Evolutionary conservation across 2,888 invertebrate species (phyloP), one percentile per base, ranked within the genome.

Genomic region (Scelioninae gen. 1): DNA sequence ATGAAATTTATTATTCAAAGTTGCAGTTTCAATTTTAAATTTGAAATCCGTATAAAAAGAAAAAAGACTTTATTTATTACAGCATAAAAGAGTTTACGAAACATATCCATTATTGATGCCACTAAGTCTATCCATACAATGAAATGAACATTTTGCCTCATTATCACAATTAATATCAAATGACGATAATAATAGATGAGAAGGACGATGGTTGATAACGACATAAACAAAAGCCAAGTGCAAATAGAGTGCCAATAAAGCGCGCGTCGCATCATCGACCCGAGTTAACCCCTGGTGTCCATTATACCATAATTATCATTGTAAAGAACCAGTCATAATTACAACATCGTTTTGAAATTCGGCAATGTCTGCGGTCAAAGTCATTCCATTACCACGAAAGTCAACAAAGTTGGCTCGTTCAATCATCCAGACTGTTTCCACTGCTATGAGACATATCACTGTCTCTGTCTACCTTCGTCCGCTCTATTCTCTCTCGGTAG

Each of bases 241-340:
- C 47, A 47, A 47, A 47, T 47, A 47, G 47, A 47, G 47, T 47
- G 47, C 5, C 47, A 47, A 47, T 47, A 47, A 15, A 47, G 47
- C 47, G 9, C 16, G 47, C 47, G 47, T 47, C 47, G 47, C 6
- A 47, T 16, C 16, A 15, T 32, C 55, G 55, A 55, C 55, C 32
- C 34, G 15, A 13, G 32, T 55, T 55, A 55, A 55, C 55, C 55
- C 34, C 40, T 16, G 16, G 9, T 38, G 11, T n/a, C 16, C 38
- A 58, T 58, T 38, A 23, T 58, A 58, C 56, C 56, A 38, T 38
- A 58, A 58, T 58, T 58, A 58, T 58, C 56, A 58, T 58, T 38
- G 56, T 40, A 58, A 58, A 58, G 56, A 58, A 38, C 16, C 10
- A 9, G 32, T 23, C 51, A 29, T 51, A 51, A 55, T 38, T 56